Evolutionary conservation across 2,113 vertebrate species (phyloP).

Genomic region (Mesembrinibis cayennensis): DNA sequence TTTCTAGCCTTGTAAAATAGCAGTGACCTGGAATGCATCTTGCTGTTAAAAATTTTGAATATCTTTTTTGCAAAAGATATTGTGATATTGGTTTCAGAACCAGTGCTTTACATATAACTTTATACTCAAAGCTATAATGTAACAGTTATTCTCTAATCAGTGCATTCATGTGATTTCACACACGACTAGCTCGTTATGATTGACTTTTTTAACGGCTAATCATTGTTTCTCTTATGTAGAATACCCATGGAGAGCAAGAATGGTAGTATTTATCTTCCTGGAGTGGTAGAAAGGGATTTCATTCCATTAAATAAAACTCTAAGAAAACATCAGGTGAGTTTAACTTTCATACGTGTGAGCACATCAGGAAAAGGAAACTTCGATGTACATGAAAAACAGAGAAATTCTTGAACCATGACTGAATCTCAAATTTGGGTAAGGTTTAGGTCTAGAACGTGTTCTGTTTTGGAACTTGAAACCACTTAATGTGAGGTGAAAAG

Average conservation of each 20-base stretch:
- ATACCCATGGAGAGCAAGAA: background rate
- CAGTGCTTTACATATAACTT: background rate
- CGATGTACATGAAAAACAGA: background rate
- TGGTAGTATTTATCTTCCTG: background rate
- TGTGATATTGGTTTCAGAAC: background rate
- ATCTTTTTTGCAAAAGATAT: background rate
- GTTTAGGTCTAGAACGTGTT: background rate
- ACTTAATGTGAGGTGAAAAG: background rate
- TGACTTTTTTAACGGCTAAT: background rate
- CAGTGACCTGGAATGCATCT: background rate
- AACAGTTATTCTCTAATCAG: background rate
- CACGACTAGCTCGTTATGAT: rapidly evolving
- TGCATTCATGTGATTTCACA: background rate
- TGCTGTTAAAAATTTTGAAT: background rate
- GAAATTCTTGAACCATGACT: background rate
- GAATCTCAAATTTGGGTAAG: background rate
- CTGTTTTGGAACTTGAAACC: background rate
- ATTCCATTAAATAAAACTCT: background rate
- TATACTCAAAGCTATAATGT: background rate
- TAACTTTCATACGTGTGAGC: background rate
- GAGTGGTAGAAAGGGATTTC: background rate
- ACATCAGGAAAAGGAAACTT: background rate
- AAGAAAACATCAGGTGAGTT: background rate
- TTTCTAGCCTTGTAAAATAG: background rate
- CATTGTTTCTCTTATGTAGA: background rate